Evolutionary conservation across 2,888 invertebrate genomes (phyloP).

Genomic region (Amphiduros pacificus): DNA sequence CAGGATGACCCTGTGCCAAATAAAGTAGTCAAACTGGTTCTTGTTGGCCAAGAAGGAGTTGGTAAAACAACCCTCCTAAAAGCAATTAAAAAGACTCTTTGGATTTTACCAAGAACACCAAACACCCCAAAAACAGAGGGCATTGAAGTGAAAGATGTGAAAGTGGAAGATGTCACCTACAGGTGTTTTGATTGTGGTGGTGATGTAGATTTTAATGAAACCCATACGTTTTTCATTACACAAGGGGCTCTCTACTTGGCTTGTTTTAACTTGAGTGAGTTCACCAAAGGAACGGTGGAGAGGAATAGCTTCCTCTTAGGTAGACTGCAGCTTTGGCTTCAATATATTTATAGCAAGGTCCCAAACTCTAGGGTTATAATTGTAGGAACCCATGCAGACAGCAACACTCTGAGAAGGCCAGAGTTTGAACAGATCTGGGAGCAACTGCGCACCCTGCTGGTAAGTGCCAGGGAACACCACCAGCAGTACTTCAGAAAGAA

Average conservation of each 20-base stretch:
- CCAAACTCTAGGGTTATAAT: conserved; percentile 31
- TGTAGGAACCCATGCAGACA: conserved; percentile 33
- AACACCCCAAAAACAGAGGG: conserved; percentile 20
- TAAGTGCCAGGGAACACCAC: conserved; percentile 25
- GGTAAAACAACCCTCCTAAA: conserved; percentile 32
- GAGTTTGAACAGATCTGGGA: conserved; percentile 31
- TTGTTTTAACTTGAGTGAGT: conserved; percentile 33
- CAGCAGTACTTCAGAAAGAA: conserved; percentile 21
- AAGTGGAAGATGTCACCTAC: conserved; percentile 26
- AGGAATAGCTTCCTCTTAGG: conserved; percentile 29
- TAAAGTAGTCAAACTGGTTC: conserved; percentile 28
- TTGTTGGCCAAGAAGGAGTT: conserved; percentile 33
- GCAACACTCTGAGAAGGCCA: conserved; percentile 19
- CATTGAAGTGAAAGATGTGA: conserved; percentile 22
- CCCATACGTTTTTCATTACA: conserved; percentile 34
- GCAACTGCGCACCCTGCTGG: conserved; percentile 24
- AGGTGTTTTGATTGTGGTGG: conserved; percentile 34
- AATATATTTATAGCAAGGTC: conserved; percentile 32
- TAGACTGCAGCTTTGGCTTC: conserved; percentile 32
- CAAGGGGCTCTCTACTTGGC: conserved; percentile 30
- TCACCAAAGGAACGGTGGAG: conserved; percentile 27
- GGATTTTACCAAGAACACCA: conserved; percentile 16
- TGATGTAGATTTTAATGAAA: conserved; percentile 35
- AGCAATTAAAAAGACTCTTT: conserved; percentile 5
- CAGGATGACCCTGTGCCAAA: conserved; percentile 30